Conservation (phyloP, 1,140 invertebrate genomes). For the Xylocopa sonorina region DNA sequence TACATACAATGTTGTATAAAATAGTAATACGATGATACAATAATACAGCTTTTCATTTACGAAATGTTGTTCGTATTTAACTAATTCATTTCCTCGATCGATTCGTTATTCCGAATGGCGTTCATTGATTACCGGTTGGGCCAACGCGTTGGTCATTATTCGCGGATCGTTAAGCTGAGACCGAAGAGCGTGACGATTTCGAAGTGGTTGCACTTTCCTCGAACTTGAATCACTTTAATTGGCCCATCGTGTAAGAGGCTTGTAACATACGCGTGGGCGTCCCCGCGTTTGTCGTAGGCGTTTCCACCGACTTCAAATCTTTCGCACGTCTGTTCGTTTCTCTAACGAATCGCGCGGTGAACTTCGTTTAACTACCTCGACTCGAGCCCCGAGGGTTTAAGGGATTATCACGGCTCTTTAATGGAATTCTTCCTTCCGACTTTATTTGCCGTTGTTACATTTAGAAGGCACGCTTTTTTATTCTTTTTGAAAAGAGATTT, state of each 20-base stretch:
- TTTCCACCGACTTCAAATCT: background rate
- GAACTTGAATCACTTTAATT: conserved; percentile 19
- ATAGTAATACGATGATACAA: too few relatives aligned
- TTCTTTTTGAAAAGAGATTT: too few relatives aligned
- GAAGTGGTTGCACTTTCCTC: conserved; percentile 13
- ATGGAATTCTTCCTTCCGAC: background rate
- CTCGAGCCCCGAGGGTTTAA: background rate
- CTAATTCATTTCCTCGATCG: background rate
- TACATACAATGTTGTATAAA: too few relatives aligned
- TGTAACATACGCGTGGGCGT: background rate
- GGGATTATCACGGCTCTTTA: background rate
- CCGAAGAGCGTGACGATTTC: conserved; percentile 18
- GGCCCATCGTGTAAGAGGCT: background rate
- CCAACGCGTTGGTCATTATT: background rate
- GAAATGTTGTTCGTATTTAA: too few relatives aligned
- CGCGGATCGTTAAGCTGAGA: conserved; percentile 2
- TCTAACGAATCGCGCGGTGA: background rate
- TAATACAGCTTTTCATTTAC: too few relatives aligned
- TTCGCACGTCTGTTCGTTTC: background rate
- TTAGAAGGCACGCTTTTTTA: too few relatives aligned
- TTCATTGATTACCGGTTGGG: background rate
- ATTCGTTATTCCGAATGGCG: background rate
- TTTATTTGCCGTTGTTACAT: background rate
- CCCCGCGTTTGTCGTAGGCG: background rate
- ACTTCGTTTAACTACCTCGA: background rate